Evolutionary conservation across 2,113 vertebrate genomes (phyloP).

Genomic region (Rana temporaria): DNA sequence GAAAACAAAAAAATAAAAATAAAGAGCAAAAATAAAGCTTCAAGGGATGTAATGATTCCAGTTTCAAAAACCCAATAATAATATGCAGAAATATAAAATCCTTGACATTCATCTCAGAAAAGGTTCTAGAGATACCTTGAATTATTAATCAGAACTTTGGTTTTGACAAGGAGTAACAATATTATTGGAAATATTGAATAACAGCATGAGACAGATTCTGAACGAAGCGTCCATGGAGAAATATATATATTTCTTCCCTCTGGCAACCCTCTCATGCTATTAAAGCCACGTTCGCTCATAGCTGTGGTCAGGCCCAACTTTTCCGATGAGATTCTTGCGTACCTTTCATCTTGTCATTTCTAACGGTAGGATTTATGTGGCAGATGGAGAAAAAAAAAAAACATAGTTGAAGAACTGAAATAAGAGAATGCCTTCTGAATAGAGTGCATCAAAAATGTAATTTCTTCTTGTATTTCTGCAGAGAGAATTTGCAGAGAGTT

Average conservation of each 20-base stretch:
- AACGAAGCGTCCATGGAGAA: constrained; percentile 29
- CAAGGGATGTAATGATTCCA: not conserved
- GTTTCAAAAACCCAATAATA: constrained; percentile 3
- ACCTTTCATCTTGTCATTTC: constrained; percentile 57
- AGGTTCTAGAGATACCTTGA: constrained; percentile 21
- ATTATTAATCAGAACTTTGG: constrained; percentile 45
- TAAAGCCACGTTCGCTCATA: constrained; percentile 35
- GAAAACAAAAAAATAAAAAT: not conserved
- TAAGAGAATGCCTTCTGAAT: constrained; percentile 54
- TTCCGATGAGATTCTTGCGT: constrained; percentile 44
- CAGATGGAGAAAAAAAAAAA: constrained; percentile 52
- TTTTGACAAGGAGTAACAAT: constrained; percentile 45
- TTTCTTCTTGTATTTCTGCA: constrained; percentile 22
- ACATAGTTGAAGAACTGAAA: constrained; percentile 51
- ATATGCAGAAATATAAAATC: constrained; percentile 28
- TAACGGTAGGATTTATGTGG: constrained; percentile 54
- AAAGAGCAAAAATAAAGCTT: constrained; percentile 10
- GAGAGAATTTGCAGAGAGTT: constrained; percentile 11
- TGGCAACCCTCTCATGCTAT: constrained; percentile 46
- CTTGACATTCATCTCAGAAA: constrained; percentile 14
- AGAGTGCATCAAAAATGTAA: constrained; percentile 40
- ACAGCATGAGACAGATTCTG: constrained; percentile 44
- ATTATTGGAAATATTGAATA: constrained; percentile 48
- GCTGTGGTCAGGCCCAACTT: constrained; percentile 54
- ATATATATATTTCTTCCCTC: constrained; percentile 46